A percentile compares a stretch with the other conserved stretches of the same genome.
Conservation (phyloP, 2,113 vertebrate genomes). For the Taurulus bubalis region DNA sequence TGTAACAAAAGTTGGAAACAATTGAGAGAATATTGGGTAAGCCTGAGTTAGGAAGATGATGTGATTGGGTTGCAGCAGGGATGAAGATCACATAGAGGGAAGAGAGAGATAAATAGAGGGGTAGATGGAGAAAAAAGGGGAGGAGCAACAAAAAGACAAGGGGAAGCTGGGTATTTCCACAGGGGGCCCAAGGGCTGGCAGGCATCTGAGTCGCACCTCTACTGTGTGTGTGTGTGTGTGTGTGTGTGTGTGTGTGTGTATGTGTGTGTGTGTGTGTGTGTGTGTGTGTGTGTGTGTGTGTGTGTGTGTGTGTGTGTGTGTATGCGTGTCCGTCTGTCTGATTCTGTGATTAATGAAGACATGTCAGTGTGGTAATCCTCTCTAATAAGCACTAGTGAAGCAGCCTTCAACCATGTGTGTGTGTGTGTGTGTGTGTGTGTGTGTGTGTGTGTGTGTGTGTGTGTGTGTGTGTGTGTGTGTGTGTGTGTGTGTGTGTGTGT, state of each 20-base stretch:
- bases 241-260: conserved; percentile 49
- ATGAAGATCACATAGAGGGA: conserved; percentile 44
- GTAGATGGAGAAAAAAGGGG: conserved; percentile 46
- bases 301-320: conserved; percentile 44
- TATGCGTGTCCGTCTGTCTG: conserved; percentile 63
- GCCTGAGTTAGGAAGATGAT: conserved; percentile 33
- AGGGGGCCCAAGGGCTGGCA: conserved; percentile 71
- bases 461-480: conserved; percentile 40
- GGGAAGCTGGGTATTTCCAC: conserved; percentile 60
- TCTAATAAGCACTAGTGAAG: conserved; percentile 84
- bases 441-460: conserved; percentile 41
- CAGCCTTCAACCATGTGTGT: conserved; percentile 58
- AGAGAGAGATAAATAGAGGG: conserved; percentile 45
- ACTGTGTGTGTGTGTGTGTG: conserved; percentile 42
- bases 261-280: conserved; percentile 46
- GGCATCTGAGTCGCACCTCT: conserved; percentile 73
- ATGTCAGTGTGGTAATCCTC: conserved; percentile 88
- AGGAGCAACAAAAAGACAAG: conserved; percentile 61
- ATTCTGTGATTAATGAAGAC: conserved; percentile 92
- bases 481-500: conserved; percentile 41
- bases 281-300: conserved; percentile 39
- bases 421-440: conserved; percentile 42
- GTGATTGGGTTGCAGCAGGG: conserved; percentile 57
- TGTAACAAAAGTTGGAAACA: background rate
- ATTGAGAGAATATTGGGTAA: background rate